phyloP scores from a whole-genome alignment of 2,888 invertebrate species.

The Tuberolachnus salignus region DNA sequence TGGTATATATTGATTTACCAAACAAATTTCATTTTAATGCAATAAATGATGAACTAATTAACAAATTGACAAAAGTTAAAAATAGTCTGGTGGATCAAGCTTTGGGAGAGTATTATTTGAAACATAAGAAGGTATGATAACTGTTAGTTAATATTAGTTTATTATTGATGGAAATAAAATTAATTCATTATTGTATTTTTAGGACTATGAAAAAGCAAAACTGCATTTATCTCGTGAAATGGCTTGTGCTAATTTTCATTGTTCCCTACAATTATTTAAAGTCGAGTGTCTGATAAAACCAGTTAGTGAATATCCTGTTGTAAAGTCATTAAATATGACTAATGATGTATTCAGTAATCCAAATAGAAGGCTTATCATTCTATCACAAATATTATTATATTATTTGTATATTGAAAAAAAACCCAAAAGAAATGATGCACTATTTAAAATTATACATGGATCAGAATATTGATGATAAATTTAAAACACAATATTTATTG shows the following conservation, averaged over 20 bases:
- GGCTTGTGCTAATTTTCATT: slow-evolving; percentile 21
- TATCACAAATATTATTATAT: slow-evolving; percentile 39
- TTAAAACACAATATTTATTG: slow-evolving; percentile 35
- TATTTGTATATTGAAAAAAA: slow-evolving; percentile 1
- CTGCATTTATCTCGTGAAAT: slow-evolving; percentile 21
- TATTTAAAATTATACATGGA: slow-evolving; percentile 46
- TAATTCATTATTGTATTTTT: background rate
- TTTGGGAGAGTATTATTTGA: slow-evolving; percentile 31
- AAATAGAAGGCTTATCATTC: slow-evolving; percentile 20
- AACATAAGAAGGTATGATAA: background rate
- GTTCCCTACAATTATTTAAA: slow-evolving; percentile 36
- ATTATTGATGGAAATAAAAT: background rate
- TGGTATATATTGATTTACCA: background rate
- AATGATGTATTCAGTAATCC: slow-evolving; percentile 3
- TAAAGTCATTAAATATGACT: slow-evolving; percentile 17
- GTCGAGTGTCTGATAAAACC: slow-evolving; percentile 35
- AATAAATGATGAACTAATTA: background rate
- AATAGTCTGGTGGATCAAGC: background rate
- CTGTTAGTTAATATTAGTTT: background rate
- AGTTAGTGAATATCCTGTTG: slow-evolving; percentile 10
- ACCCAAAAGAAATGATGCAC: slow-evolving; percentile 15
- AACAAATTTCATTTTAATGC: background rate
- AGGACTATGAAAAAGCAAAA: slow-evolving; percentile 44
- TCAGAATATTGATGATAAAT: slow-evolving; percentile 36
- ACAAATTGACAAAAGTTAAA: background rate